A percentile compares a stretch with the other conserved stretches of the same genome.
Evolutionary conservation across 1,140 invertebrate genomes (phyloP).

Genomic region (Cotesia glomerata): DNA sequence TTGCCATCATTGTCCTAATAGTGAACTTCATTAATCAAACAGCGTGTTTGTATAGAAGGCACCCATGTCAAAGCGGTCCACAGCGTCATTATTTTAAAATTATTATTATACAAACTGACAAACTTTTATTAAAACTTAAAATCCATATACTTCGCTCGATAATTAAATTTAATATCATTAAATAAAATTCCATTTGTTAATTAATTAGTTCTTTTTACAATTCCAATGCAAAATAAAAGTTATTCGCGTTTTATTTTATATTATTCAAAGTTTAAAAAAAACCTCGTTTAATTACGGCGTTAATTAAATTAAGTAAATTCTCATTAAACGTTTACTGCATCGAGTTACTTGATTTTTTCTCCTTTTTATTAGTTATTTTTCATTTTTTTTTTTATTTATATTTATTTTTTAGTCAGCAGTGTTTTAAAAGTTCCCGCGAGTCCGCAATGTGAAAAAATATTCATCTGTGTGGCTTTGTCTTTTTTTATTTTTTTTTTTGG

Average conservation of each 20-base stretch:
- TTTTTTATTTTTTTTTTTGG: neutral
- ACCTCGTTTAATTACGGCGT: too few relatives aligned
- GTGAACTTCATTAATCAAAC: constrained; percentile 1
- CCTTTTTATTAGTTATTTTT: neutral
- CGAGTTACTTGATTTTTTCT: neutral
- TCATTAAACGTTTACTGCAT: neutral
- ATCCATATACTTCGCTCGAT: too few relatives aligned
- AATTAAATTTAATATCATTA: too few relatives aligned
- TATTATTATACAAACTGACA: neutral
- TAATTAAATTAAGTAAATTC: neutral
- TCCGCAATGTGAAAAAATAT: constrained; percentile 7
- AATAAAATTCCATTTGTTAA: too few relatives aligned
- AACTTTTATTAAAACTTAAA: too few relatives aligned
- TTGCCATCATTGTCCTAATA: constrained; percentile 1
- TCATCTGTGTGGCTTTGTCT: neutral
- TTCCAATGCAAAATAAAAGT: too few relatives aligned
- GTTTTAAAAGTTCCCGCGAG: neutral
- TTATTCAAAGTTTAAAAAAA: too few relatives aligned
- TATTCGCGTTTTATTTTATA: too few relatives aligned
- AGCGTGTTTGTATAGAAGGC: constrained; percentile 26
- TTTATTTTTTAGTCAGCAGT: neutral
- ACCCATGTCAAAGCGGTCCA: constrained; percentile 31
- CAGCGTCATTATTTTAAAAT: constrained; percentile 6
- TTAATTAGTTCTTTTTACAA: too few relatives aligned
- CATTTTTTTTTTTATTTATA: neutral